A percentile compares a stretch with the other conserved stretches of the same genome.
Conservation (phyloP, 1,140 invertebrate species). For the Chrysomallon squamiferum region DNA sequence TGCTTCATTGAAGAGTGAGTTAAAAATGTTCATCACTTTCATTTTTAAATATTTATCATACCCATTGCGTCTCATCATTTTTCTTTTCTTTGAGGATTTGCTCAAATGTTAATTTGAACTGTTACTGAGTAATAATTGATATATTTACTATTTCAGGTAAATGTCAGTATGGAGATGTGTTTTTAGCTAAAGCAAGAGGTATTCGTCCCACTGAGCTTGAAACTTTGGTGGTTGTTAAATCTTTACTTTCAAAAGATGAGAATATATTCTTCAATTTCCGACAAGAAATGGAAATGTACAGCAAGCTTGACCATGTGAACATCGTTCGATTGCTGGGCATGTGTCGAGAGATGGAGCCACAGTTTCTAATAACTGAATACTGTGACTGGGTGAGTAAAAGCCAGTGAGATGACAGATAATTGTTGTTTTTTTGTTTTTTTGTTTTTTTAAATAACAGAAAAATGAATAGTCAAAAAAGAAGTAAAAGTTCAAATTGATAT, state of each 20-base stretch:
- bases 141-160: slow-evolving; percentile 68
- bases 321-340: slow-evolving; percentile 80
- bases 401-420: no score
- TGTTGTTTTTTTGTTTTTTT: no score
- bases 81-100: no score
- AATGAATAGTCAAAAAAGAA: no score
- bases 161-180: slow-evolving; percentile 90
- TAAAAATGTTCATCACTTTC: no score
- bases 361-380: slow-evolving; percentile 88
- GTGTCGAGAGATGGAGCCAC: slow-evolving; percentile 83
- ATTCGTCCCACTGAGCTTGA: slow-evolving; percentile 60
- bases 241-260: slow-evolving; percentile 80
- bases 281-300: slow-evolving; percentile 84
- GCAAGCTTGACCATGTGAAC: slow-evolving; percentile 80
- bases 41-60: no score
- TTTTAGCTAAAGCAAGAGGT: slow-evolving; percentile 73
- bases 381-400: slow-evolving; percentile 83
- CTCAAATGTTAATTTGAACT: no score
- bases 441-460: no score
- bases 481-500: no score
- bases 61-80: no score
- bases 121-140: not conserved
- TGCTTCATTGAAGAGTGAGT: no score
- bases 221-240: slow-evolving; percentile 76
- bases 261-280: slow-evolving; percentile 80